These are phyloP conservation scores for Neomonachus schauinslandi DNA, from an alignment of 2,113 vertebrate species.

Conservation along the genomic window DNA sequence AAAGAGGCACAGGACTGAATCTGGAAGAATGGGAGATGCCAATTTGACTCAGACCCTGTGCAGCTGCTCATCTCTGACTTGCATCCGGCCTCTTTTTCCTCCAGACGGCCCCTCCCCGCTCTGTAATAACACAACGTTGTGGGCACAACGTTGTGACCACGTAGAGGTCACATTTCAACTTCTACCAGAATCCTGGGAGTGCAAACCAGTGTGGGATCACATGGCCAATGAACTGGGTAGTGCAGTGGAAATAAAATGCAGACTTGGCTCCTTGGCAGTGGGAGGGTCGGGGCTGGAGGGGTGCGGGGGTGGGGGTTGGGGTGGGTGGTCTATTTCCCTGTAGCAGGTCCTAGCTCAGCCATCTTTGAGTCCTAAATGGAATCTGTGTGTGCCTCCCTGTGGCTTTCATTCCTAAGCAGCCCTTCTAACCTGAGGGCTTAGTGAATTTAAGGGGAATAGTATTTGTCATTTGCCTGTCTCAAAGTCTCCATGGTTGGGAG, in stretches of 20 bases:
- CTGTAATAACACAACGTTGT: background rate
- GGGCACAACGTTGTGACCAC: background rate
- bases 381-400: background rate
- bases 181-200: background rate
- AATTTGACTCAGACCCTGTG: rapidly evolving
- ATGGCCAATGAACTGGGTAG: rapidly evolving
- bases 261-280: background rate
- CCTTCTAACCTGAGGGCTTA: too few relatives aligned
- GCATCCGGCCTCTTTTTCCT: too few relatives aligned
- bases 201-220: background rate
- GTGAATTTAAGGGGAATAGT: background rate
- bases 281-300: background rate
- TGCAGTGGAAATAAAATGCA: background rate
- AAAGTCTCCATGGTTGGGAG: background rate
- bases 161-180: background rate
- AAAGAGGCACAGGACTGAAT: background rate
- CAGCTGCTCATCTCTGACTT: rapidly evolving
- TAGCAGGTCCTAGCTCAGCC: background rate
- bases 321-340: background rate
- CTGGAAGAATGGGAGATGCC: too few relatives aligned
- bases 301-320: background rate
- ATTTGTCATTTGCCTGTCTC: background rate
- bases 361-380: background rate
- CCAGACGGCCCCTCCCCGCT: background rate
- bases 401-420: background rate